Conservation (phyloP, 2,797 vertebrate species). For the Lepilemur ruficaudatus region DNA sequence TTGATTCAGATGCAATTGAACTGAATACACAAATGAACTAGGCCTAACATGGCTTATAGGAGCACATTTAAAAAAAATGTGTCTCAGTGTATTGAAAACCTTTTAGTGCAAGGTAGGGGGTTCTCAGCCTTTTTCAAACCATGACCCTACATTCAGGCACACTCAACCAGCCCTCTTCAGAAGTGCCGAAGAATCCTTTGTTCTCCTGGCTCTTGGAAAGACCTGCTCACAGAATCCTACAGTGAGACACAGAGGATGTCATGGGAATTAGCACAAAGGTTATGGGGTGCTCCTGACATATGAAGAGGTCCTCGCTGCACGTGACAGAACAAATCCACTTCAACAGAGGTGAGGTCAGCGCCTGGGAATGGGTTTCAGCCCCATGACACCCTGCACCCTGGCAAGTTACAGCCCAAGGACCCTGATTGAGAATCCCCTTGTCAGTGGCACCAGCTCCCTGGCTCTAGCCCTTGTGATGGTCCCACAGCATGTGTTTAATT, state of each 20-base stretch:
- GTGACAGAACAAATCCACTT: slow-evolving; percentile 75
- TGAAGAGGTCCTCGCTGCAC: slow-evolving; percentile 61
- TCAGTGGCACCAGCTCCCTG: not conserved
- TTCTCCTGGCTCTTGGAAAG: slow-evolving; percentile 67
- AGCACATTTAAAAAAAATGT: slow-evolving; percentile 66
- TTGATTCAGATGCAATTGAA: slow-evolving; percentile 69
- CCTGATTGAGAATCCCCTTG: slow-evolving; percentile 17
- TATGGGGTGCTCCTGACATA: slow-evolving; percentile 69
- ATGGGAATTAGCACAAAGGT: slow-evolving; percentile 79
- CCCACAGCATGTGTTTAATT: slow-evolving; percentile 64
- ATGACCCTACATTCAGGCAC: slow-evolving; percentile 76
- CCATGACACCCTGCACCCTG: slow-evolving; percentile 11
- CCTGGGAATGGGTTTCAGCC: slow-evolving; percentile 65
- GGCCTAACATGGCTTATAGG: slow-evolving; percentile 52
- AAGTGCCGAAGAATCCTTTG: slow-evolving; percentile 74
- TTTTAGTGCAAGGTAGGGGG: slow-evolving; percentile 77
- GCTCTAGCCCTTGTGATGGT: slow-evolving; percentile 26
- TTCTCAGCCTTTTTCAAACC: slow-evolving; percentile 72
- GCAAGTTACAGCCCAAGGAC: not conserved
- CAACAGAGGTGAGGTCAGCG: slow-evolving; percentile 65
- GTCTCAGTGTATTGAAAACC: slow-evolving; percentile 75
- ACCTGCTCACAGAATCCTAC: slow-evolving; percentile 73
- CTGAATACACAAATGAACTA: slow-evolving; percentile 69
- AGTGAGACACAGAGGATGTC: slow-evolving; percentile 75
- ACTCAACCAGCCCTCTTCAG: slow-evolving; percentile 70